Percentiles rank a stretch among this genome's conserved stretches.
phyloP scores from a whole-genome alignment of 2,797 vertebrate genomes.

The Melanotaenia nigrans region DNA sequence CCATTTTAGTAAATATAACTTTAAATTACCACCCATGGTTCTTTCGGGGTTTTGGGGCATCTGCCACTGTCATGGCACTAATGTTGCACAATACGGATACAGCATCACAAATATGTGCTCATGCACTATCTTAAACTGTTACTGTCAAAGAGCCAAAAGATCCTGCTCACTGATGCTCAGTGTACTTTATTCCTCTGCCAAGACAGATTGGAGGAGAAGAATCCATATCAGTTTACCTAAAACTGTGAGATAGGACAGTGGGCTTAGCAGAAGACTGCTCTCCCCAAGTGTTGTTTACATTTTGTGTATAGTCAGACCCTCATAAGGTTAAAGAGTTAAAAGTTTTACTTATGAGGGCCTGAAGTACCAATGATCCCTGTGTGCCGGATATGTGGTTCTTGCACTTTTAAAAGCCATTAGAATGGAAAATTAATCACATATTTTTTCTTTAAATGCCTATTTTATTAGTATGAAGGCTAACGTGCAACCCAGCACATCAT shows the following conservation, averaged over 20 bases:
- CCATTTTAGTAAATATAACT: background rate
- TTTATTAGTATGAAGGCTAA: background rate
- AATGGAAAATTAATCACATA: background rate
- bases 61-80: background rate
- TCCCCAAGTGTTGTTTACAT: background rate
- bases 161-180: background rate
- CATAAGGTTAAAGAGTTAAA: background rate
- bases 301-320: background rate
- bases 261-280: background rate
- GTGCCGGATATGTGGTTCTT: background rate
- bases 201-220: background rate
- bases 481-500: slow-evolving; percentile 3
- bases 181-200: slow-evolving; percentile 1
- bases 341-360: background rate
- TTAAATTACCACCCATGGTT: background rate
- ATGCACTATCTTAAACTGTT: background rate
- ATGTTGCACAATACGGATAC: background rate
- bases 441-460: background rate
- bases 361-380: background rate
- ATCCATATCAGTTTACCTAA: slow-evolving; percentile 7
- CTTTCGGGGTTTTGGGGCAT: too few relatives aligned
- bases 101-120: background rate
- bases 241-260: slow-evolving; percentile 1
- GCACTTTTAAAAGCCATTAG: background rate
- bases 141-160: background rate